Evolutionary conservation across 2,113 vertebrate genomes (phyloP), one percentile per base, ranked within the genome.

Genomic region (Cathartes aura): DNA sequence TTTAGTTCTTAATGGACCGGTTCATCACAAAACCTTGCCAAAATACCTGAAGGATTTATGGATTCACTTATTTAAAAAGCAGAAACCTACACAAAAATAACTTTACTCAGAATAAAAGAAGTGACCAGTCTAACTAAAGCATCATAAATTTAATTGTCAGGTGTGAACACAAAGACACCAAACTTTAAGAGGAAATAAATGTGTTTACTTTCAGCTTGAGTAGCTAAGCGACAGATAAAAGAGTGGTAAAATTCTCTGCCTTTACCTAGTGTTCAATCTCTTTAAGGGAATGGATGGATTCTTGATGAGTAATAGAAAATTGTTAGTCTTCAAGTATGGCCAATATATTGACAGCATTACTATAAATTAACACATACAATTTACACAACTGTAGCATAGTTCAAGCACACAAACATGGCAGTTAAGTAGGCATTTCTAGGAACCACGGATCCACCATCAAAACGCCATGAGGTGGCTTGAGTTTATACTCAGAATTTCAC

Each of bases 41-140:
- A 93, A 94, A 79, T 21, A 84, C 15, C 62, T 34, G n/a, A 87
- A 89, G 34, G 60, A 94, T 85, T 94, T 97, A 82, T 72, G 19
- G 30, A 90, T 90, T 84, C 73, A 87, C 70, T 96, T 72, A 89
- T 68, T 87, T 85, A 72, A 87, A 87, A 89, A 87, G 73, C 23
- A 82, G 48, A 95, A 86, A 87, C 24, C 43, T 58, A 36, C 23
- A 75, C 29, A 59, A 79, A 92, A 94, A 70, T n/a, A 92, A 70
- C 75, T 73, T 90, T 29, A 87, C 17, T 74, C 52, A 48, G 48
- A 81, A 48, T 74, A 82, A 55, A 87, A 13, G 21, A 74, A 93
- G 29, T 30, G n/a, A 71, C 53, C 58, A 56, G 16, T 78, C 84
- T 43, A 82, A 82, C 42, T 63, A 72, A 95, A 87, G 43, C 10